phyloP scores from a whole-genome alignment of 2,888 invertebrate genomes.

The Criorhina ranunculi region DNA sequence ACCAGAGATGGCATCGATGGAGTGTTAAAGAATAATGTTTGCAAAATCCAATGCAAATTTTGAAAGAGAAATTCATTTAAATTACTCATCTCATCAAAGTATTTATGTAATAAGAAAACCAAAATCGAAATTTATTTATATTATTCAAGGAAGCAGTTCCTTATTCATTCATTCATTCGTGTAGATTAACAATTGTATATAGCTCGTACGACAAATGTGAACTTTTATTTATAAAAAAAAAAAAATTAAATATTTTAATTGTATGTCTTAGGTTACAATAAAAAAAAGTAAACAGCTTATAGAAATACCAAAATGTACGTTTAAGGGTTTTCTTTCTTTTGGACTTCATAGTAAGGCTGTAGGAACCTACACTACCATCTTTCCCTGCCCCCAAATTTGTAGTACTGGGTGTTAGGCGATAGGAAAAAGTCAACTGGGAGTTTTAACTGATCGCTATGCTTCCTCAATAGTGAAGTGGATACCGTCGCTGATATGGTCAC shows the following conservation, averaged over 20 bases:
- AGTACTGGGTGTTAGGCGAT: too few species aligned
- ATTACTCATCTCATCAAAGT: conserved; percentile 47
- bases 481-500: too few species aligned
- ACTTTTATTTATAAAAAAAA: conserved; percentile 34
- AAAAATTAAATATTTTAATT: conserved; percentile 13
- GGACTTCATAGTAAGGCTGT: too few species aligned
- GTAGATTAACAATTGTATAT: conserved; percentile 25
- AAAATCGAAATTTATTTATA: conserved; percentile 30
- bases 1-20: conserved; percentile 28
- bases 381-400: too few species aligned
- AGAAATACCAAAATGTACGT: not conserved
- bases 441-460: too few species aligned
- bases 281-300: conserved; percentile 1
- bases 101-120: conserved; percentile 40
- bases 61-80: conserved; percentile 6
- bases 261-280: conserved; percentile 17
- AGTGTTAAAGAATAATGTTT: conserved; percentile 9
- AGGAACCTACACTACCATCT: too few species aligned
- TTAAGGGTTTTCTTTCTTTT: too few species aligned
- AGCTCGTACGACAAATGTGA: conserved; percentile 28
- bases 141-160: not conserved
- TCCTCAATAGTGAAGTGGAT: too few species aligned
- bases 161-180: conserved; percentile 13
- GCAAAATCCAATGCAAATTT: conserved; percentile 15
- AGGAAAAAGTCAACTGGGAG: too few species aligned